Evolutionary conservation across 2,113 vertebrate species (phyloP).

Genomic region (Thomomys bottae): DNA sequence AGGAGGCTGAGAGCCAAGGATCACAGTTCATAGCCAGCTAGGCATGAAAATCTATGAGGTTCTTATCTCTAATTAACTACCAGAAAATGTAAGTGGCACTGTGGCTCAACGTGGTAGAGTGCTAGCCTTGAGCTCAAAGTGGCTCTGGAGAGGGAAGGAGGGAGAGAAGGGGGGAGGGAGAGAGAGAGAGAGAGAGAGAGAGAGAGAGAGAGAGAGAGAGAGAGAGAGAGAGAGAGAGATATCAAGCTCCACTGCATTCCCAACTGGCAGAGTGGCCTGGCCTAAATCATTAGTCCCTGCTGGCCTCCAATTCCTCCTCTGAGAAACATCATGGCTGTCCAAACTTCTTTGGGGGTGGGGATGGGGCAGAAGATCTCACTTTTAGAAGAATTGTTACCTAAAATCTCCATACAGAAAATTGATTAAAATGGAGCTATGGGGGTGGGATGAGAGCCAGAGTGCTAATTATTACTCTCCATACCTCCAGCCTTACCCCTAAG

Average conservation of each 20-base stretch:
- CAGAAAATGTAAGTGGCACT: no score
- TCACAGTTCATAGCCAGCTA: no score
- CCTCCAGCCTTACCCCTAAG: background rate
- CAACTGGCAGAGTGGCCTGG: background rate
- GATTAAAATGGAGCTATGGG: background rate
- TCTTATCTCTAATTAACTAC: no score
- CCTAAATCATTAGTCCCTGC: background rate
- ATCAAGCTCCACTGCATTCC: background rate
- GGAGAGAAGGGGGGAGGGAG: background rate
- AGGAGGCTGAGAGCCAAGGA: no score
- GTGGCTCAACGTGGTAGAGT: no score
- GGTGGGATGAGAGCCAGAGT: background rate
- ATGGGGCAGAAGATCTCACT: background rate
- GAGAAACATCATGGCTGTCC: background rate
- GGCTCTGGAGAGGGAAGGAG: no score
- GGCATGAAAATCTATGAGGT: no score
- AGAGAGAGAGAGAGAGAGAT: background rate
- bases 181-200: background rate
- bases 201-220: background rate
- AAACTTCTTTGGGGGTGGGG: background rate
- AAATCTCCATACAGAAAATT: background rate
- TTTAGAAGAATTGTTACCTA: conserved; percentile 22
- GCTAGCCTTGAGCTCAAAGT: no score
- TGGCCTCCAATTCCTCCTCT: background rate
- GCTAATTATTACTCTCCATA: background rate